Evolutionary conservation across 2,888 invertebrate genomes (phyloP), one percentile per base, ranked within the genome.

Genomic region (Laothoe populi): DNA sequence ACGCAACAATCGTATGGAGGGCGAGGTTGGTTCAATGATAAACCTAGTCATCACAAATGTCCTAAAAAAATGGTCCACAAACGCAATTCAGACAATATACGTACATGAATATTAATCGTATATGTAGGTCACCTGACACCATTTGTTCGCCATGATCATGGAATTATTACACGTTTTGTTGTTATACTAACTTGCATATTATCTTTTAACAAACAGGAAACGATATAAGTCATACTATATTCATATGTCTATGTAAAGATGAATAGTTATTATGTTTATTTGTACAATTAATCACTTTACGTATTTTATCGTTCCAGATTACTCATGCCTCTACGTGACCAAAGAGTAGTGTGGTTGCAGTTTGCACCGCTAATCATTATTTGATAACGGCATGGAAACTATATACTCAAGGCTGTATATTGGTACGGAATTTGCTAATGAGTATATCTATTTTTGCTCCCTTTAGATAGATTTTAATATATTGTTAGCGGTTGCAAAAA

Each of bases 1-100:
- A 76, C 71, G 74, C 70, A 75, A 75, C 68, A 65, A 63, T 57
- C 60, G 66, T 68, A 67, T 69, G 69, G 68, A 73, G 70, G 70
- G 69, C 73, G 74, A 77, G 73, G 76, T 71, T 74, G 71, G 65
- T 49, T 64, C 53, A 60, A 63, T 60, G 63, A 63, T 63, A 60
- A 63, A 60, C 63, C 63, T 63, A 60, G 40, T 21, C 59, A 57
- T 21, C 53, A 63, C 46, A 60, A 63, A 60, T 57, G 45, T 35
- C 63, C 57, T 45, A 62, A 62, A 45, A 61, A 53, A 31, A n/a
- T 53, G 31, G 40, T 42, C 31, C 13, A 42, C 42, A 24, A 42
- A 42, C 26, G 19, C 53, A n/a, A 53, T 26, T 31, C 48, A 19
- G 26, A 58, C 23, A 21, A 40, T 21, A 35, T 19, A 38, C 23